Conservation (phyloP, 2,113 vertebrate species). For the Orientallactaga bullata region DNA sequence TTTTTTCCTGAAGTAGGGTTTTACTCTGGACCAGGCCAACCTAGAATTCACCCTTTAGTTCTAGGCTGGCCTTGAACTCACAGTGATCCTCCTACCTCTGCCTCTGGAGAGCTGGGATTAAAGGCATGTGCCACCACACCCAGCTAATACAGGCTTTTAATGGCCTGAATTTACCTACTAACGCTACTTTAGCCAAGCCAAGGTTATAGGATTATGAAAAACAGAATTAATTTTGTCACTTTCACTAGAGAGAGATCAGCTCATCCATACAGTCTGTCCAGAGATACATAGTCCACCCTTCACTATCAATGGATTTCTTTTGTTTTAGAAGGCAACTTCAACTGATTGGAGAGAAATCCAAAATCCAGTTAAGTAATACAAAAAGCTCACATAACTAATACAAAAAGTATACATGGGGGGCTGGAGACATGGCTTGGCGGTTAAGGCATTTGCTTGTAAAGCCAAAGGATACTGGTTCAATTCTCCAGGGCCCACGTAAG, state of each 20-base stretch:
- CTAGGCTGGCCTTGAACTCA: too few relatives aligned
- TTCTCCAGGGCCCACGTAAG: too few relatives aligned
- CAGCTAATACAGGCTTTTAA: too few relatives aligned
- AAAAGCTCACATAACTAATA: constrained; percentile 18
- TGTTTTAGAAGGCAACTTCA: constrained; percentile 39
- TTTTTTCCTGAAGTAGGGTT: too few relatives aligned
- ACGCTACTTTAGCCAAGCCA: not conserved
- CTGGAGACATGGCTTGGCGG: too few relatives aligned
- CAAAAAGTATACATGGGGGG: not conserved
- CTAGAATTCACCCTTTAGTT: too few relatives aligned
- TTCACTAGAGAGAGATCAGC: not conserved
- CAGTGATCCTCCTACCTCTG: too few relatives aligned
- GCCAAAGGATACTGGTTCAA: too few relatives aligned
- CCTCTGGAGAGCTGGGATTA: too few relatives aligned
- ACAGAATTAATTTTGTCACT: not conserved
- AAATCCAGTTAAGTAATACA: constrained; percentile 2
- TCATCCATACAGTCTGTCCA: not conserved
- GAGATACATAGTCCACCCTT: not conserved
- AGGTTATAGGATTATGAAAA: not conserved
- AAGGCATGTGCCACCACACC: too few relatives aligned
- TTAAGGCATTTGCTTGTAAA: too few relatives aligned
- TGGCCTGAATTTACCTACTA: constrained; percentile 41
- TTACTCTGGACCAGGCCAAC: too few relatives aligned
- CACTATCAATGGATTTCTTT: not conserved
- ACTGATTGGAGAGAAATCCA: constrained; percentile 2